Percentiles rank a stretch among this genome's conserved stretches.
Conservation (phyloP, 2,797 vertebrate genomes). For the Steatocranus sp. region DNA sequence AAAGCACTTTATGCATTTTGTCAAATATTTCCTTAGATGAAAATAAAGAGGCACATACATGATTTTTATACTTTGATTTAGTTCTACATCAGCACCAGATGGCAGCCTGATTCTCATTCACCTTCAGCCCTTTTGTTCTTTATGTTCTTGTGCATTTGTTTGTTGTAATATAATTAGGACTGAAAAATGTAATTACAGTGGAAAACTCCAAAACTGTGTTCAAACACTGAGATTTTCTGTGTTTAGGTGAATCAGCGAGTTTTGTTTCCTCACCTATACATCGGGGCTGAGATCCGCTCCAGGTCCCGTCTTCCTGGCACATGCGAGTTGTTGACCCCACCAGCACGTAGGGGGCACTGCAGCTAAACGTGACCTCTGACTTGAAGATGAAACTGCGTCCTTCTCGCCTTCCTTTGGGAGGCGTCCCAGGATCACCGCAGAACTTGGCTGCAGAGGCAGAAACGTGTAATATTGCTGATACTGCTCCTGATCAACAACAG, state of each 20-base stretch:
- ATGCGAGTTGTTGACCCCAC: constrained; percentile 87
- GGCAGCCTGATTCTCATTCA: not conserved
- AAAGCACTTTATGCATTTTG: not conserved
- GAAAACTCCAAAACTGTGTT: not conserved
- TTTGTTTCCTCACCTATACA: constrained; percentile 83
- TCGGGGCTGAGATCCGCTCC: constrained; percentile 89
- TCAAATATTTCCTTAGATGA: not conserved
- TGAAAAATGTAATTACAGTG: not conserved
- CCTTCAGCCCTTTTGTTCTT: not conserved
- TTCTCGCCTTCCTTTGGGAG: constrained; percentile 84
- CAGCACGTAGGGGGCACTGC: constrained; percentile 81
- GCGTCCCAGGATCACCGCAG: constrained; percentile 90
- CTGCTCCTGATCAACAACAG: not conserved
- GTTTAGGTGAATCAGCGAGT: not conserved
- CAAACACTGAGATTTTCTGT: not conserved
- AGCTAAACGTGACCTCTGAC: constrained; percentile 89
- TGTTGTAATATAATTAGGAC: not conserved
- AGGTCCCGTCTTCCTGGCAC: constrained; percentile 88
- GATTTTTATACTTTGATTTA: not conserved
- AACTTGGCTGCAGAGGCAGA: constrained; percentile 83
- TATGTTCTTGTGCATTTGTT: not conserved
- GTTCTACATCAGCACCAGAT: not conserved
- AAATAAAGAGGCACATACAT: not conserved
- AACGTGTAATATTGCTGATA: not conserved
- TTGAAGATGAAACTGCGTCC: constrained; percentile 96